Percentiles rank a stretch among this genome's conserved stretches.
Evolutionary conservation across 2,113 vertebrate species (phyloP).

Genomic region (Manacus vitellinus): DNA sequence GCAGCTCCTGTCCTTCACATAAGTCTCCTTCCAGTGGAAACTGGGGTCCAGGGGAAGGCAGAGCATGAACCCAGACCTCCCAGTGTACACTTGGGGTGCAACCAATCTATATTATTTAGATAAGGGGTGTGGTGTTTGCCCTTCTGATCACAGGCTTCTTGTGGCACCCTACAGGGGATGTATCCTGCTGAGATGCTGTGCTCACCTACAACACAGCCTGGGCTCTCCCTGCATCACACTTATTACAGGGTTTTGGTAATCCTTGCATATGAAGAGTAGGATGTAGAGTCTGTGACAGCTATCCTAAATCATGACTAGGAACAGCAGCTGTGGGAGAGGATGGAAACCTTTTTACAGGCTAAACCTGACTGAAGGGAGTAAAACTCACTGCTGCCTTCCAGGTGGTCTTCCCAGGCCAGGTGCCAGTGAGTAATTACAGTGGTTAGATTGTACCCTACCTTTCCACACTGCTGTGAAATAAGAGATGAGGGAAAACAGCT

Average conservation of each 20-base stretch:
- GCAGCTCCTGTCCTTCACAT: not conserved
- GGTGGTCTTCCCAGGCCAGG: not conserved
- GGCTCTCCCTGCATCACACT: not conserved
- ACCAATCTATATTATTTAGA: not conserved
- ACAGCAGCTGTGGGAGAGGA: not conserved
- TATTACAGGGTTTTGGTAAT: not conserved
- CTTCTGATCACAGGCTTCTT: not conserved
- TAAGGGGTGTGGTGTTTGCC: not conserved
- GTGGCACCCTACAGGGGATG: not conserved
- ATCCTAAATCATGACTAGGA: not conserved
- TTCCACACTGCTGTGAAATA: not conserved
- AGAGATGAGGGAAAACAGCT: not conserved
- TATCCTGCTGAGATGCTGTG: not conserved
- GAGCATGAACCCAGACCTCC: accelerated
- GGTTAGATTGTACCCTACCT: not conserved
- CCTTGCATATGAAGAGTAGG: not conserved
- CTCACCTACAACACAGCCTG: not conserved
- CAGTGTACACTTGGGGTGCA: not conserved
- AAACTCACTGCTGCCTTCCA: not conserved
- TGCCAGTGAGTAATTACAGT: not conserved
- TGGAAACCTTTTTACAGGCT: not conserved
- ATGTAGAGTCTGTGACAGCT: not conserved
- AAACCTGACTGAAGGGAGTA: not conserved
- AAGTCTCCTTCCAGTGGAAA: not conserved
- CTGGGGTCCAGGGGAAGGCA: not conserved